Evolutionary conservation across 1,140 invertebrate species (phyloP).

Genomic region (Camponotus floridanus): DNA sequence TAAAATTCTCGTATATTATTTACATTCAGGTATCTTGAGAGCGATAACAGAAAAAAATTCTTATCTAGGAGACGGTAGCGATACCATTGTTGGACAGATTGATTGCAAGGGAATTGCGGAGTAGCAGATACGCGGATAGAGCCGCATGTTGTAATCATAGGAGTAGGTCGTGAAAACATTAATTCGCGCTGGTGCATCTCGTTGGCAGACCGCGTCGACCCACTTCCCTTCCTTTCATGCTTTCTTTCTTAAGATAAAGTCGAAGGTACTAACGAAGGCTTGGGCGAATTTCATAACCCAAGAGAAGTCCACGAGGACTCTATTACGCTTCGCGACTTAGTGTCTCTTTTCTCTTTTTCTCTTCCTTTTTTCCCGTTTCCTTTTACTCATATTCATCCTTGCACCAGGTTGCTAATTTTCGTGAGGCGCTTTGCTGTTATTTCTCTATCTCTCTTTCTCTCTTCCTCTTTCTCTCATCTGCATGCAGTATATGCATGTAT

Average conservation of each 20-base stretch:
- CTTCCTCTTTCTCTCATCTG: slow-evolving; percentile 14
- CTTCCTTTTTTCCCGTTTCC: slow-evolving; percentile 15
- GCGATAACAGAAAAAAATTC: neutral
- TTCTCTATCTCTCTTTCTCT: neutral
- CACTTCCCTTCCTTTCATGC: slow-evolving; percentile 50
- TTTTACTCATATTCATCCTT: slow-evolving; percentile 28
- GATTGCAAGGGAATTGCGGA: slow-evolving; percentile 27
- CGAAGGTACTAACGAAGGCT: slow-evolving; percentile 61
- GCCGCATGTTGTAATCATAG: slow-evolving; percentile 37
- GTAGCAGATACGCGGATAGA: slow-evolving; percentile 4
- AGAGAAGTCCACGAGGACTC: slow-evolving; percentile 42
- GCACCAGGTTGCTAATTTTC: slow-evolving; percentile 45
- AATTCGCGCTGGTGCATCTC: slow-evolving; percentile 36
- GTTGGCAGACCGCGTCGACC: slow-evolving; percentile 43
- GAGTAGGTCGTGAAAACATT: slow-evolving; percentile 58
- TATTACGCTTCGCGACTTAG: slow-evolving; percentile 36
- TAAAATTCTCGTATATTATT: neutral
- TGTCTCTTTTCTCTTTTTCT: neutral
- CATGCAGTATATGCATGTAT: slow-evolving; percentile 4
- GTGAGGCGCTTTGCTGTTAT: slow-evolving; percentile 10
- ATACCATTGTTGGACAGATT: slow-evolving; percentile 40
- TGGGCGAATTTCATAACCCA: slow-evolving; percentile 64
- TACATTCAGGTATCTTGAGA: neutral
- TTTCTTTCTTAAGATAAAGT: slow-evolving; percentile 51
- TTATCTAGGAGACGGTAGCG: neutral